phyloP scores from a whole-genome alignment of 2,888 invertebrate genomes.

The Crioceris asparagi region DNA sequence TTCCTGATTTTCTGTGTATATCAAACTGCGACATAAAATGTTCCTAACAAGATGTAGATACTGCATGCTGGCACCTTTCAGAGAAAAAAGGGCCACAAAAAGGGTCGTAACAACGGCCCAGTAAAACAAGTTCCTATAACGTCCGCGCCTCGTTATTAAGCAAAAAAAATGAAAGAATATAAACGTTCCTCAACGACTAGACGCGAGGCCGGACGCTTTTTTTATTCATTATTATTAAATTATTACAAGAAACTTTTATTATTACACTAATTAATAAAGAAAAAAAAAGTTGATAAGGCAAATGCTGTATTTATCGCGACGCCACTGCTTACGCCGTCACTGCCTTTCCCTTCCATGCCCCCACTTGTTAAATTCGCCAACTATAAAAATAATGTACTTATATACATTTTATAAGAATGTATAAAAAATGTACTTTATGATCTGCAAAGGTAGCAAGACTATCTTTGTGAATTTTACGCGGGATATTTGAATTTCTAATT shows the following conservation, averaged over 20 bases:
- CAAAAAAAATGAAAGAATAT: too few species aligned
- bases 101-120: slow-evolving; percentile 35
- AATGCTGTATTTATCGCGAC: slow-evolving; percentile 41
- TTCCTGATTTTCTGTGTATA: slow-evolving; percentile 36
- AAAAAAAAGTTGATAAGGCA: slow-evolving; percentile 40
- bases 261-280: slow-evolving; percentile 39
- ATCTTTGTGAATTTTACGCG: too few species aligned
- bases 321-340: too few species aligned
- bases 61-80: slow-evolving; percentile 37
- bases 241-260: slow-evolving; percentile 37
- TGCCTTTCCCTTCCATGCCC: too few species aligned
- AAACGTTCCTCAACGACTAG: slow-evolving; percentile 37
- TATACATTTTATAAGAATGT: too few species aligned
- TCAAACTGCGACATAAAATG: slow-evolving; percentile 37
- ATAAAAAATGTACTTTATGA: too few species aligned
- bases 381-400: too few species aligned
- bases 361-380: too few species aligned
- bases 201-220: slow-evolving; percentile 35
- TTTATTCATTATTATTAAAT: slow-evolving; percentile 40
- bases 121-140: slow-evolving; percentile 42
- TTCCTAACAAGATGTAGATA: slow-evolving; percentile 41
- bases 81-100: slow-evolving; percentile 29
- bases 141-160: slow-evolving; percentile 28
- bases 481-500: too few species aligned
- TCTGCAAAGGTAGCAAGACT: too few species aligned